A percentile compares a stretch with the other conserved stretches of the same genome.
Conservation (phyloP, 2,113 vertebrate species). For the Kryptolebias marmoratus region DNA sequence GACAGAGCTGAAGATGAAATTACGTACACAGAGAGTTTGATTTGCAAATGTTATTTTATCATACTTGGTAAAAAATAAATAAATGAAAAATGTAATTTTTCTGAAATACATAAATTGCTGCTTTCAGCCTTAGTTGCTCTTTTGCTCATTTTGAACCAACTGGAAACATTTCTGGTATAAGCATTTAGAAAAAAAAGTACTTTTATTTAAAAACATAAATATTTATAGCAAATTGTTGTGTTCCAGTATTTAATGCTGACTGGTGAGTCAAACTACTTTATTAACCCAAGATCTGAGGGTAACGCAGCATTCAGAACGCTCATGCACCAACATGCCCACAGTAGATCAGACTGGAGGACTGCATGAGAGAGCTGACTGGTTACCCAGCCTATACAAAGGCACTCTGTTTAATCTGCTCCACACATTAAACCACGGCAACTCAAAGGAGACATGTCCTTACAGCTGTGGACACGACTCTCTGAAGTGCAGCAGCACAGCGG, state of each 20-base stretch:
- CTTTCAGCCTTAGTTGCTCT: not conserved
- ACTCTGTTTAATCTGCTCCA: slow-evolving; percentile 63
- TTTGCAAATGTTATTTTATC: too few relatives aligned
- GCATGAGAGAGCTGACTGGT: slow-evolving; percentile 58
- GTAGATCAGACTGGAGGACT: slow-evolving; percentile 35
- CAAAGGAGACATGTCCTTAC: slow-evolving; percentile 69
- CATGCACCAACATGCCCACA: slow-evolving; percentile 26
- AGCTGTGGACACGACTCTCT: slow-evolving; percentile 68
- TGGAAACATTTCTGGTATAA: not conserved
- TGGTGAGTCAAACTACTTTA: slow-evolving; percentile 50
- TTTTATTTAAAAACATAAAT: too few relatives aligned
- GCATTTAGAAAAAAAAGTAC: too few relatives aligned
- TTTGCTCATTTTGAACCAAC: not conserved
- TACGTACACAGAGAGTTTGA: too few relatives aligned
- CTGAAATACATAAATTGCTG: too few relatives aligned
- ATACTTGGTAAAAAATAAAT: too few relatives aligned
- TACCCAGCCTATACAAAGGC: slow-evolving; percentile 54
- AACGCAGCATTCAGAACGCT: slow-evolving; percentile 4
- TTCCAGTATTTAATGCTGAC: not conserved
- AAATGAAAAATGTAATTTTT: too few relatives aligned
- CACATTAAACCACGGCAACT: slow-evolving; percentile 68
- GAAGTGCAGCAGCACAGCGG: slow-evolving; percentile 53
- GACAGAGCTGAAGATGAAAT: too few relatives aligned
- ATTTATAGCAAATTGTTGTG: too few relatives aligned
- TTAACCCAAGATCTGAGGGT: slow-evolving; percentile 25